Evolutionary conservation across 2,888 invertebrate genomes (phyloP), one percentile per base, ranked within the genome.

Genomic region (Elysia crispata): DNA sequence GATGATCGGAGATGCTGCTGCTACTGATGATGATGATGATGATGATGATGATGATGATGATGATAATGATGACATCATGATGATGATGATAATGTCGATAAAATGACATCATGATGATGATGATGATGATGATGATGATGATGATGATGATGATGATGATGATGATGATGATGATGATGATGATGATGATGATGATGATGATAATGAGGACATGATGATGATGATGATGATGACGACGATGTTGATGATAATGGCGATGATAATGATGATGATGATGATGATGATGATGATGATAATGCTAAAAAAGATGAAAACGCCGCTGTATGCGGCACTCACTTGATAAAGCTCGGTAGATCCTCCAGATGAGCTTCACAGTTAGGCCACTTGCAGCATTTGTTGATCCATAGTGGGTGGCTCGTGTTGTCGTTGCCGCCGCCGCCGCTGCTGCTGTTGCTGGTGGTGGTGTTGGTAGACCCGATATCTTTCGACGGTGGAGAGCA

Each of bases 361-460:
- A 79, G 28, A 5, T 79, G 79, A 3, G 79, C 67, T 28, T 79
- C 79, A 23, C 79, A 79, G 75, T 79, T 79, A 20, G 79, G 79
- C 79, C 79, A 79, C 57, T 79, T 79, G 75, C 79, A 79, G 33
- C 79, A 79, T n/a, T 69, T 79, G 75, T 79, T 74, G 30, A 69
- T 25, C 62, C 75, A 79, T 28, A 79, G 49, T 20, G 79, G 79
- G 69, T 79, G 79, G 75, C 25, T 31, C 33, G 75, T 57, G 28
- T 18, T 25, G n/a, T n/a, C 30, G 25, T 18, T 66, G 66, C 18
- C 25, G 25, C 66, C 18, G 25, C 30, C 18, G 25, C 25, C 31
- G 73, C 66, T 64, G 66, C 67, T 77, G 73, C 23, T 72, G 77
- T 54, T 69, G 54, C 66, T 79, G 64, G n/a, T n/a, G n/a, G n/a